Evolutionary conservation across 2,113 vertebrate genomes (phyloP).

Genomic region (Anhinga rufa): DNA sequence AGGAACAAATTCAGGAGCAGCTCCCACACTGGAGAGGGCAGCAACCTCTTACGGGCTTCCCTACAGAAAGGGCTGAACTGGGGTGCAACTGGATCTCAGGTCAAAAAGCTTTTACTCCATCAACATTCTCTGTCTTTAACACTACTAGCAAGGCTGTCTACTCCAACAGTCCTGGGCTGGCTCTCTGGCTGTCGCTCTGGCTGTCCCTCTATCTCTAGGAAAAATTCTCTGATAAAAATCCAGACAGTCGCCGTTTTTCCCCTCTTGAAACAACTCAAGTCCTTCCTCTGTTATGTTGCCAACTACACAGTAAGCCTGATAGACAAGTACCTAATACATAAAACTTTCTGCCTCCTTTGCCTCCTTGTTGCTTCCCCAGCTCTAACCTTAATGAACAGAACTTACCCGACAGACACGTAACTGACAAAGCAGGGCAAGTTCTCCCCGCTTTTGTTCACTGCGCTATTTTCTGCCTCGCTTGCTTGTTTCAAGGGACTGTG

Average conservation of each 20-base stretch:
- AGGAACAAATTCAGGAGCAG: neutral
- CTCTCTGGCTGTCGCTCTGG: neutral
- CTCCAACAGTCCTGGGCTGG: rapidly evolving
- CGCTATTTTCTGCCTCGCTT: neutral
- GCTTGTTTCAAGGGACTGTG: neutral
- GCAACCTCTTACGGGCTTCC: neutral
- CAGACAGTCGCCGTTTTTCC: neutral
- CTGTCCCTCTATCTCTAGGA: neutral
- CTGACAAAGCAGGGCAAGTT: neutral
- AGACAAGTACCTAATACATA: neutral
- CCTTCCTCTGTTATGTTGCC: neutral
- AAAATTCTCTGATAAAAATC: neutral
- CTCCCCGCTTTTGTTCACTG: neutral
- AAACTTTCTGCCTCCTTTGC: neutral
- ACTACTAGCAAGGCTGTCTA: neutral
- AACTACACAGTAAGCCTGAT: neutral
- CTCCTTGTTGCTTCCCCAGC: neutral
- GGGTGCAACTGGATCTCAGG: neutral
- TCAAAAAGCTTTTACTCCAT: neutral
- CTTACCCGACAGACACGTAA: neutral
- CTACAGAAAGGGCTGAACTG: neutral
- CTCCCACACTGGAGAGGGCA: neutral
- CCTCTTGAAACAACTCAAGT: neutral
- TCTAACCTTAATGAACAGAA: neutral
- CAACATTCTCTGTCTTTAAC: neutral